phyloP scores from a whole-genome alignment of 2,113 vertebrate genomes.

The Microcebus lehilahytsara region DNA sequence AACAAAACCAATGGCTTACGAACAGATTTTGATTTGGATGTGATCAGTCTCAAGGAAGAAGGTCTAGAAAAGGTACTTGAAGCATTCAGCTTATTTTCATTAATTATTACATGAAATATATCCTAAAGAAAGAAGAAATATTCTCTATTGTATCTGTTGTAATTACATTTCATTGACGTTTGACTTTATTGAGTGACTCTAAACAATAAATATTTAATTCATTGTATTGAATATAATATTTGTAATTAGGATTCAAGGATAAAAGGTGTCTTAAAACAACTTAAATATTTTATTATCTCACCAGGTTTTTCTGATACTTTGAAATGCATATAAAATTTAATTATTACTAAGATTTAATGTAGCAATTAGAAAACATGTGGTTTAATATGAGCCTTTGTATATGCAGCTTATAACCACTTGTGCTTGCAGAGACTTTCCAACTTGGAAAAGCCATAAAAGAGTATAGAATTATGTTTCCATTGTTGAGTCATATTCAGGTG shows the following conservation, averaged over 20 bases:
- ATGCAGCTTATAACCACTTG: neutral
- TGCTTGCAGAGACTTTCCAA: neutral
- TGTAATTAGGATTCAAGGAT: conserved; percentile 82
- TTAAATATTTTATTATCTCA: conserved; percentile 73
- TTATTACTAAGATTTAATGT: conserved; percentile 50
- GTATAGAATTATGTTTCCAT: neutral
- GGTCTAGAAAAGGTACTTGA: conserved; percentile 95
- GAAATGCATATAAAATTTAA: neutral
- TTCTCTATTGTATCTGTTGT: neutral
- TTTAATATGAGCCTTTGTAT: neutral
- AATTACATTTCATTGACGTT: conserved; percentile 67
- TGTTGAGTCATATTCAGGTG: neutral
- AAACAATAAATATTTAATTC: conserved; percentile 78
- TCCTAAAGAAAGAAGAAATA: conserved; percentile 13
- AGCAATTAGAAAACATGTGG: conserved; percentile 37
- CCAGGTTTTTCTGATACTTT: conserved; percentile 29
- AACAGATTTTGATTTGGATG: conserved; percentile 99
- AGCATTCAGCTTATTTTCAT: conserved; percentile 25
- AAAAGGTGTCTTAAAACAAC: conserved; percentile 53
- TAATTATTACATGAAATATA: conserved; percentile 20
- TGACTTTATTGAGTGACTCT: conserved; percentile 79
- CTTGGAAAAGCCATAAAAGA: neutral
- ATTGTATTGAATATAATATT: conserved; percentile 84
- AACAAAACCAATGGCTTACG: conserved; percentile 97
- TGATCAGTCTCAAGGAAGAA: conserved; percentile 98